Evolutionary conservation across 2,888 invertebrate species (phyloP).

Genomic region (Ophion ellenae): DNA sequence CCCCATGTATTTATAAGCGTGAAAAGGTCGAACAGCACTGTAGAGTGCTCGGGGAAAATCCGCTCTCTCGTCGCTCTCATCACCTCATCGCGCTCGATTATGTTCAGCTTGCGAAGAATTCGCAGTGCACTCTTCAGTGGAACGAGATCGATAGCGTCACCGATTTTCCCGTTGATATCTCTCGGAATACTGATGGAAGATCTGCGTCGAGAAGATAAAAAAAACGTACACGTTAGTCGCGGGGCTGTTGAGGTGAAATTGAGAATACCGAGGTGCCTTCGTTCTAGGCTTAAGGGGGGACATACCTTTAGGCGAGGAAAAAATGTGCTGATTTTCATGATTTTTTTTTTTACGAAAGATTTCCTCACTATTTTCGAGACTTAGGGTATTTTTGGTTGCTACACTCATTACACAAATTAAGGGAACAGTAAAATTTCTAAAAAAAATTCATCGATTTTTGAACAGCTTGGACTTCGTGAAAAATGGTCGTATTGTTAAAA

Average conservation of each 20-base stretch:
- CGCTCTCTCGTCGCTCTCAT: conserved; percentile 51
- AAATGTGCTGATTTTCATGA: too few species aligned
- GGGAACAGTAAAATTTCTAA: too few species aligned
- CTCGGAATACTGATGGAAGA: conserved; percentile 57
- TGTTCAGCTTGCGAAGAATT: conserved; percentile 67
- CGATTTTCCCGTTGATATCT: conserved; percentile 61
- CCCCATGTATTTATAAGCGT: conserved; percentile 29
- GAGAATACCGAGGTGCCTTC: neutral
- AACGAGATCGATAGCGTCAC: conserved; percentile 65
- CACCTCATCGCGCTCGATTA: conserved; percentile 58
- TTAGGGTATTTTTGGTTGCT: too few species aligned
- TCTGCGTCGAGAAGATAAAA: conserved; percentile 63
- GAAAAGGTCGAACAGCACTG: conserved; percentile 31
- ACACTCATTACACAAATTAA: too few species aligned
- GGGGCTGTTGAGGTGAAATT: neutral
- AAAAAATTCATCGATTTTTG: too few species aligned
- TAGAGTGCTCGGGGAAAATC: conserved; percentile 29
- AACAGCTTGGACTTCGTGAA: too few species aligned
- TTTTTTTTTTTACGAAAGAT: too few species aligned
- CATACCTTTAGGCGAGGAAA: too few species aligned
- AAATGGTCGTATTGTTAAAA: too few species aligned
- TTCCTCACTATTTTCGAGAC: too few species aligned
- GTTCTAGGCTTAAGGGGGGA: too few species aligned
- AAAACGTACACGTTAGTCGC: neutral
- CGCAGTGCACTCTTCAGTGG: conserved; percentile 68